A percentile compares a stretch with the other conserved stretches of the same genome.
These are phyloP conservation scores for Myotis findleyi DNA, from an alignment of 2,797 vertebrate genomes.

Conservation along the genomic window DNA sequence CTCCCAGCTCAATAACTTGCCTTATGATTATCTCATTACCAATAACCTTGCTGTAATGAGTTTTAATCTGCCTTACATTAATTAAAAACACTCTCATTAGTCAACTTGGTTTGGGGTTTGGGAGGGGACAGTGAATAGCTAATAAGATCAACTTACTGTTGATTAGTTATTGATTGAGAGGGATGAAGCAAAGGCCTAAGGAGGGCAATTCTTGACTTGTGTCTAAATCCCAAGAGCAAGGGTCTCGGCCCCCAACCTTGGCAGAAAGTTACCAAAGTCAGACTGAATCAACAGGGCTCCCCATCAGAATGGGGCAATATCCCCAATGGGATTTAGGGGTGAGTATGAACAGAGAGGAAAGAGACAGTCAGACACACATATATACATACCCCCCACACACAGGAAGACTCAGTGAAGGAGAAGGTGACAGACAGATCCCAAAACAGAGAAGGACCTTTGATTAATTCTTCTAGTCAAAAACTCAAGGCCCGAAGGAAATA, in stretches of 20 bases:
- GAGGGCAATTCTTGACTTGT: slow-evolving; percentile 74
- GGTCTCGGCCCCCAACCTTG: background rate
- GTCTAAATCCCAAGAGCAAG: slow-evolving; percentile 65
- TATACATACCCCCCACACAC: background rate
- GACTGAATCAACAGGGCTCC: background rate
- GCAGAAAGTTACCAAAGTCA: background rate
- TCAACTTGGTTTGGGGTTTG: slow-evolving; percentile 81
- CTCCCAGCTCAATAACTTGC: slow-evolving; percentile 83
- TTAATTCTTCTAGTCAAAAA: background rate
- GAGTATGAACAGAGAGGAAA: background rate
- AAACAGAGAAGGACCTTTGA: background rate
- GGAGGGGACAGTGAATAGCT: slow-evolving; percentile 80
- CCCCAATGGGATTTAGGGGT: background rate
- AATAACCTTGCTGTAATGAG: slow-evolving; percentile 87
- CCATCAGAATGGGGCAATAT: background rate
- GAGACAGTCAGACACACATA: background rate
- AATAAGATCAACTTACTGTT: slow-evolving; percentile 84
- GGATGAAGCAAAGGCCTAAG: slow-evolving; percentile 68
- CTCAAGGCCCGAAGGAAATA: background rate
- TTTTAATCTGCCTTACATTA: slow-evolving; percentile 88
- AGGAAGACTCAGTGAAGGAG: background rate
- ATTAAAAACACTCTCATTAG: slow-evolving; percentile 89
- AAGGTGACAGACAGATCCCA: background rate
- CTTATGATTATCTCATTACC: slow-evolving; percentile 88
- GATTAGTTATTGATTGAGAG: slow-evolving; percentile 86